Evolutionary conservation across 1,140 invertebrate genomes (phyloP), one percentile per base, ranked within the genome.

Genomic region (Zaprionus inermis): DNA sequence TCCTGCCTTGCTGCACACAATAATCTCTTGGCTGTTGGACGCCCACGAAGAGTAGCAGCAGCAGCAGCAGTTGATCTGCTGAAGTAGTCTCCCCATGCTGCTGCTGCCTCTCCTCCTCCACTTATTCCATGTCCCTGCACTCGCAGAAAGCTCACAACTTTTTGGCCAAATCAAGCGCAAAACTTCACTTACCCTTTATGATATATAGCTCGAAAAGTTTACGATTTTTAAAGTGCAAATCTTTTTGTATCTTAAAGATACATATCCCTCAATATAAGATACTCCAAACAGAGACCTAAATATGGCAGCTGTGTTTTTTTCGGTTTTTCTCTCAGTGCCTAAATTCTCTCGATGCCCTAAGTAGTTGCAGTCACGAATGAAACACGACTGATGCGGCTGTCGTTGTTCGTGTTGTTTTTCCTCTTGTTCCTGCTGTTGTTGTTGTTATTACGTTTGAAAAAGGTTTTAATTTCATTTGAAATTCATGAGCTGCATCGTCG

Each of bases 391-490:
- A 16, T 65, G 51, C 30, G 63, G 41, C 57, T 58, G 20, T 44
- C 38, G 12, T 75, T 36, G 14, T 9, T 38, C 11, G 5, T 32
- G 28, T 30, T 52, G 36, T 32, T 63, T n/a, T 12, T 20, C 14
- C 16, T 72, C 41, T 44, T 56, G 18, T 32, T 54, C 34, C 38
- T 52, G 24, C 44, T 61, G 44, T 46, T 67, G 24, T 52, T 59
- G 49, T 51, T 67, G 44, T 78, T 78, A 74, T 63, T 82, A 72
- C 76, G 71, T 67, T 69, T 65, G 49, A 72, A 66, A 52, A 79
- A 54, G 64, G 63, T 80, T 86, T 83, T 88, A 89, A 89, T 88
- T 83, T 80, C 68, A 89, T 89, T 78, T 79, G 34, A 80, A 88
- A 88, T 88, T 88, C 84, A 88, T 86, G 83, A 86, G 56, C 76